These are phyloP conservation scores for Cybosia mesomella DNA, from an alignment of 2,888 invertebrate genomes.

Conservation along the genomic window DNA sequence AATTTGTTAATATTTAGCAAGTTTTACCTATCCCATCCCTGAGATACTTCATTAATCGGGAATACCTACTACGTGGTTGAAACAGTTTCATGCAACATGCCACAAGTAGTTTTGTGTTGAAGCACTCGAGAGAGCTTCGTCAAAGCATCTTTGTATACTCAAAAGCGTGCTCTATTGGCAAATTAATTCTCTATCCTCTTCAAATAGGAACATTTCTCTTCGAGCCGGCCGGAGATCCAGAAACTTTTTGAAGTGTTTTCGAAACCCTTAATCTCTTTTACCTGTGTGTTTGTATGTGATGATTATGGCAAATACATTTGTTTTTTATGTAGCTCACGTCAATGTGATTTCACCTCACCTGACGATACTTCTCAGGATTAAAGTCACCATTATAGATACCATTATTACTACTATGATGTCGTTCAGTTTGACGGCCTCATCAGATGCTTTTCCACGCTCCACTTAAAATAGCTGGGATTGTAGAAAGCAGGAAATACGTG, in stretches of 20 bases:
- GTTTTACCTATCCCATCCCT: background rate
- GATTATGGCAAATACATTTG: background rate
- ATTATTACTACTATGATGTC: too few species aligned
- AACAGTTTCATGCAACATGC: conserved; percentile 52
- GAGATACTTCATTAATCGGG: background rate
- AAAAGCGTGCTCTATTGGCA: conserved; percentile 69
- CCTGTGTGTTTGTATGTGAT: conserved; percentile 22
- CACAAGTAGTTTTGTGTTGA: conserved; percentile 49
- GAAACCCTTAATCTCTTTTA: conserved; percentile 46
- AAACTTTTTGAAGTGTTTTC: conserved; percentile 65
- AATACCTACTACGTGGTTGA: conserved; percentile 26
- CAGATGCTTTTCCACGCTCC: background rate
- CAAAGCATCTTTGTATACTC: conserved; percentile 71
- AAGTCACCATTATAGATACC: too few species aligned
- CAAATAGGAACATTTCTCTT: conserved; percentile 60
- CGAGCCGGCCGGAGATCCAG: conserved; percentile 61
- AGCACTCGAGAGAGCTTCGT: conserved; percentile 59
- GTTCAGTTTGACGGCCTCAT: too few species aligned
- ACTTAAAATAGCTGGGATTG: background rate
- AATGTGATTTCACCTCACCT: background rate
- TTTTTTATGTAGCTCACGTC: background rate
- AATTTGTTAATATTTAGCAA: background rate
- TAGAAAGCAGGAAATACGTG: too few species aligned
- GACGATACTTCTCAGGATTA: background rate
- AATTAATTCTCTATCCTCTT: conserved; percentile 70